Evolutionary conservation across 2,797 vertebrate species (phyloP), one percentile per base, ranked within the genome.

Genomic region (Mastacembelus armatus): DNA sequence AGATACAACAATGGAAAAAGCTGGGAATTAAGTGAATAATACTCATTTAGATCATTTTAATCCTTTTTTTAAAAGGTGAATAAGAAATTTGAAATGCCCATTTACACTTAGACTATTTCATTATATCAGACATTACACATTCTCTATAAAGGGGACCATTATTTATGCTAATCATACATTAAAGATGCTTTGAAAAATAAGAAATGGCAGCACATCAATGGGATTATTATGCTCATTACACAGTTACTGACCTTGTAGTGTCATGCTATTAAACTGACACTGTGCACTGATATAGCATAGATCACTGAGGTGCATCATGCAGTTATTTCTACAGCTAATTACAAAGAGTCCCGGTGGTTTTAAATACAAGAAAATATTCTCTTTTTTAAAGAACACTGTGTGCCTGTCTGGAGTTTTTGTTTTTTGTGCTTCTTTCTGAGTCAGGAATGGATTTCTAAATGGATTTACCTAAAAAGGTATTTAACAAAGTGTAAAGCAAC

Each of bases 221-320:
- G 3, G 11, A 43, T 33, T 57, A 19, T 38, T 32, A 32, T 60
- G 49, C 18, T 22, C 24, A 29, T 35, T 18, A 40, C 39, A 64
- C 22, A 40, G 10, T 43, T n/a, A 49, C 12, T 65, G 32, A 59
- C 42, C 44, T 51, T 32, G 24, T 21, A 22, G 15, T 51, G 42
- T 58, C 18, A 69, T 12, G 26, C 19, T 57, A 64, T 42, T 66
- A 48, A 59, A 11, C 48, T 45, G 33, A 57, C 27, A 50, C 27
- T 43, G 40, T 21, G 24, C 47, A 39, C 9, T 56, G 14, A 51
- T 33, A 16, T 27, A 27, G 36, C 27, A 51, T 16, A 32, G 12
- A 35, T 11, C 19, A 24, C 65, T n/a, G 51, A 35, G 21, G 11
- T 58, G 40, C 30, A 32, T 19, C 58, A 36, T 64, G 44, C 30